Base-by-base conservation (phyloP, 2,888 invertebrate species). In the Eubasilissa splendida region DNA sequence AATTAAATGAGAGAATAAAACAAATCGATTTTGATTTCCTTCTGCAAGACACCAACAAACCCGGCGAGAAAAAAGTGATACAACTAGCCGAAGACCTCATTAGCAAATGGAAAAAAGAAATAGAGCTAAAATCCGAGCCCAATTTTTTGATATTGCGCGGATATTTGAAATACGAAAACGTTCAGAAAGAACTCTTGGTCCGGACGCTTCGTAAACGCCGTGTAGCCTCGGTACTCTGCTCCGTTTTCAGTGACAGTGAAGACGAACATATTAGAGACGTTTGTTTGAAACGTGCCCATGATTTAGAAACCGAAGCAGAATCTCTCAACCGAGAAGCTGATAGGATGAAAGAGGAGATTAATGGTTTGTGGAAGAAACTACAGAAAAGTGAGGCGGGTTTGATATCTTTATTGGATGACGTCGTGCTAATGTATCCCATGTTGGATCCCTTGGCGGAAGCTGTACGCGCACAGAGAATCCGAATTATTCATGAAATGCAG, bases 21-120 rank as follows among this genome's bases (percentile, higher is more conserved):
- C 10, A 63, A 33, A 11, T 63, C 7, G 63, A 63, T 63, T 22
- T 31, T 10, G 63, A 63, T 12, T 11, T 63, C 11, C 12, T 12
- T 1, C 2, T 31, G 3, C 60, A 22, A 31, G 31, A 31, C 4
- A 63, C 60, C 22, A 22, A 63, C 22, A 63, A 63, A 63, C 42
- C 42, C 7, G 42, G 42, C 0, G 63, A 63, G 31, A 33, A 63
- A 33, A 11, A 31, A 12, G 63, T 3, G 2, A 22, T 33, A 31
- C 33, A 11, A 31, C 11, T 63, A 63, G 42, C 42, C 8, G 63
- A 63, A 31, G 42, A 42, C 42, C 31, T 33, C 33, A 31, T 52
- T 10, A 68, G 14, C n/a, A 68, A n/a, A 12, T 68, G 66, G 66
- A 68, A 68, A 50, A 68, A 33, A 8, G 50, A 50, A 50, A 68